A percentile compares a stretch with the other conserved stretches of the same genome.
These are phyloP conservation scores for Melanotaenia trifasciata DNA, from an alignment of 2,797 vertebrate species.

Conservation along the genomic window DNA sequence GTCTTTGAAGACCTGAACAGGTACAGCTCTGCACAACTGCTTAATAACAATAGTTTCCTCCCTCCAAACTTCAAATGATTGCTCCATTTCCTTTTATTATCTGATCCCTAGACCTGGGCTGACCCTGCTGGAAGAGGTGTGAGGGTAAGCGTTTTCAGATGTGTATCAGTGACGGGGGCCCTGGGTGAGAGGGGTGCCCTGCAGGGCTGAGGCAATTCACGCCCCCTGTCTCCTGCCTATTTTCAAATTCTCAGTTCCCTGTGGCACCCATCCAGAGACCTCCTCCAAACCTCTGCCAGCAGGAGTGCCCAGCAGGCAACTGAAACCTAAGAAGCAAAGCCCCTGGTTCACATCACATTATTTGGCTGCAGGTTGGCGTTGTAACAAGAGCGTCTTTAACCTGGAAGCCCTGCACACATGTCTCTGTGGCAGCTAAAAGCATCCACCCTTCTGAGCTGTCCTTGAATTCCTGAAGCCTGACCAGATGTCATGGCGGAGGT, in stretches of 20 bases:
- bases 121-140: slow-evolving; percentile 78
- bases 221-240: slow-evolving; percentile 69
- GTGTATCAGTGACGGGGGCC: slow-evolving; percentile 65
- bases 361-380: slow-evolving; percentile 54
- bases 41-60: slow-evolving; percentile 73
- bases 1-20: slow-evolving; percentile 28
- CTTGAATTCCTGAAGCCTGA: slow-evolving; percentile 58
- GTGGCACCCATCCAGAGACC: slow-evolving; percentile 71
- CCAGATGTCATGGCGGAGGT: slow-evolving; percentile 38
- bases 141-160: slow-evolving; percentile 84
- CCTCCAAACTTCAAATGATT: slow-evolving; percentile 75
- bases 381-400: slow-evolving; percentile 57
- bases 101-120: slow-evolving; percentile 67
- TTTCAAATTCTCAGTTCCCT: slow-evolving; percentile 73
- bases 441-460: slow-evolving; percentile 58
- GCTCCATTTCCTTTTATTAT: slow-evolving; percentile 81
- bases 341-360: slow-evolving; percentile 52
- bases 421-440: slow-evolving; percentile 57
- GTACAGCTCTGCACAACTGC: slow-evolving; percentile 24
- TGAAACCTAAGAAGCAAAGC: slow-evolving; percentile 70
- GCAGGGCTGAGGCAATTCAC: slow-evolving; percentile 66
- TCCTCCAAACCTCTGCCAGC: slow-evolving; percentile 57
- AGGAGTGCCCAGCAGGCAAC: slow-evolving; percentile 61
- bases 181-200: slow-evolving; percentile 52
- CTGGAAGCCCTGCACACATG: slow-evolving; percentile 39